Conservation (phyloP, 2,113 vertebrate species). For the Gallinago media region DNA sequence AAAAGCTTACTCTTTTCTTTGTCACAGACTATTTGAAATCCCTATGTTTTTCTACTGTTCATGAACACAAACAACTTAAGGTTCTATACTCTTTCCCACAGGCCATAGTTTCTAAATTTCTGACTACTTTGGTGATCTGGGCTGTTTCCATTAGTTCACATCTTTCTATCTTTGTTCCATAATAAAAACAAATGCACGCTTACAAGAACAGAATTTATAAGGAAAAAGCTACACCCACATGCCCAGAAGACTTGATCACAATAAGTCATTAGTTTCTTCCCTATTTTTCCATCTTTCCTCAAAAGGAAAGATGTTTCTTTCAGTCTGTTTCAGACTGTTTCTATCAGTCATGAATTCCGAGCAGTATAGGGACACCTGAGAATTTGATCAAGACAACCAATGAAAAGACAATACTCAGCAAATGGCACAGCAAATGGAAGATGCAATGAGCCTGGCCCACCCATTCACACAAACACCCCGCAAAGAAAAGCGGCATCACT, state of each 20-base stretch:
- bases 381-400: not conserved
- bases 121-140: not conserved
- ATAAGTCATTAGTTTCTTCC: not conserved
- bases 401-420: not conserved
- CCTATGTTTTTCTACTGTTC: not conserved
- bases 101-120: not conserved
- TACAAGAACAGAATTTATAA: not conserved
- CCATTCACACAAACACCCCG: rapidly evolving
- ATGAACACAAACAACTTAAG: not conserved
- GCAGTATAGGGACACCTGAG: not conserved
- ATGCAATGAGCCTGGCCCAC: not conserved
- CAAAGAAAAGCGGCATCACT: not conserved
- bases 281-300: not conserved
- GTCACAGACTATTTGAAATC: not conserved
- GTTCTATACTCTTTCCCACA: not conserved
- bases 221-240: not conserved
- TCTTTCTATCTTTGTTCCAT: not conserved
- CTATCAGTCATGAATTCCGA: not conserved
- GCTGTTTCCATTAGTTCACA: not conserved
- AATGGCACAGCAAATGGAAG: not conserved
- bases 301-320: too few species aligned
- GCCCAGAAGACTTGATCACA: not conserved
- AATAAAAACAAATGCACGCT: not conserved
- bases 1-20: not conserved
- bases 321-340: too few species aligned